phyloP scores from a whole-genome alignment of 2,797 vertebrate species.

The Momotus momota region DNA sequence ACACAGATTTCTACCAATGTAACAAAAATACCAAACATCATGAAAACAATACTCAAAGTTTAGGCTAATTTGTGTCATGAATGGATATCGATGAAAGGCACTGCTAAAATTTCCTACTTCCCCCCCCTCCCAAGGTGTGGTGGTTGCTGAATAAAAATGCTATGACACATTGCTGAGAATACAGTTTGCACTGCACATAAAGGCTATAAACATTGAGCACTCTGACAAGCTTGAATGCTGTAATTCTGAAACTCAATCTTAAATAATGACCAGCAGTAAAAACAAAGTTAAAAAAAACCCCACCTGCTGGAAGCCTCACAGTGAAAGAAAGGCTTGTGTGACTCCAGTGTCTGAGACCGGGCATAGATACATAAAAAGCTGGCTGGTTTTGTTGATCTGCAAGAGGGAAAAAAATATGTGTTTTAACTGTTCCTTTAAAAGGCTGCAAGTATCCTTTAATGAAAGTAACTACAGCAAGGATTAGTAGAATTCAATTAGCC shows the following conservation, averaged over 20 bases:
- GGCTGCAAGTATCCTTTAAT: background rate
- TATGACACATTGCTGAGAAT: background rate
- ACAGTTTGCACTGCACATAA: background rate
- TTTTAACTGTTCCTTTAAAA: conserved; percentile 29
- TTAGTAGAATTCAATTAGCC: conserved; percentile 44
- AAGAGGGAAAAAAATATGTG: background rate
- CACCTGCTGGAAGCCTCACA: background rate
- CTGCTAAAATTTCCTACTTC: background rate
- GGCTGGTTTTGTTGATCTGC: background rate
- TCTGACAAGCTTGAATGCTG: background rate
- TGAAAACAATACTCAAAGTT: background rate
- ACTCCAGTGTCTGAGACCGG: background rate
- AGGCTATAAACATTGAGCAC: background rate
- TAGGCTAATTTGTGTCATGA: background rate
- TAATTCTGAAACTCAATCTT: background rate
- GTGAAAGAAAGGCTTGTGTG: background rate
- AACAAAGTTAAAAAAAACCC: background rate
- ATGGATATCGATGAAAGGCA: background rate
- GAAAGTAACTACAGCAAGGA: background rate
- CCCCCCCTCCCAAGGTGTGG: background rate
- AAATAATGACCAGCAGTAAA: background rate
- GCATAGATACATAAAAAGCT: background rate
- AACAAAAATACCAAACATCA: background rate
- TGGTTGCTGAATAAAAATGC: background rate
- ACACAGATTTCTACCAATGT: background rate